These are phyloP conservation scores for Chouioia cunea DNA, from an alignment of 2,888 invertebrate genomes.

Conservation along the genomic window DNA sequence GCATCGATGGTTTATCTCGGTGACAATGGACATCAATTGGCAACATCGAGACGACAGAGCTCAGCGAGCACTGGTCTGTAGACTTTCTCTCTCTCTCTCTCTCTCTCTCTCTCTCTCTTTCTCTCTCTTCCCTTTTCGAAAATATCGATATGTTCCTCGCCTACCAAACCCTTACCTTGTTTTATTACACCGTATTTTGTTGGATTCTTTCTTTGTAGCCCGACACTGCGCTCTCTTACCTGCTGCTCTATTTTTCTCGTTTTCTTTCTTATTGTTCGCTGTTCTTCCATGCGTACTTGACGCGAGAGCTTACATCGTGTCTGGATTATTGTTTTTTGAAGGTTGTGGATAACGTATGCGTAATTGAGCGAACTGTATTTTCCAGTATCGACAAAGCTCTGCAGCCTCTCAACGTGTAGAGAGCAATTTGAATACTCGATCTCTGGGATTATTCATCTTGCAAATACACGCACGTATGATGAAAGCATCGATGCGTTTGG, in stretches of 20 bases:
- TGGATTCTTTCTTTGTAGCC: no score
- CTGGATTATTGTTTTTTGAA: no score
- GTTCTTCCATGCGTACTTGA: no score
- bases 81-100: slow-evolving; percentile 46
- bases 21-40: slow-evolving; percentile 51
- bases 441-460: slow-evolving; percentile 7
- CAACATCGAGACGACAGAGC: slow-evolving; percentile 56
- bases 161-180: neutral
- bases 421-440: no score
- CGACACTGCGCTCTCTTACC: slow-evolving; percentile 27
- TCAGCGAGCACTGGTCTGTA: slow-evolving; percentile 66
- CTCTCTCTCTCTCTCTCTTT: slow-evolving; percentile 12
- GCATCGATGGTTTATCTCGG: slow-evolving; percentile 55
- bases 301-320: no score
- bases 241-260: neutral
- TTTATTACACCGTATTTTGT: neutral
- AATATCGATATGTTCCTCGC: neutral
- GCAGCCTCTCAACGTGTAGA: no score
- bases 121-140: neutral
- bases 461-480: no score
- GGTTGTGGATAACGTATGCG: no score
- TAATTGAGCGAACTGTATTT: no score
- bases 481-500: no score
- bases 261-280: no score
- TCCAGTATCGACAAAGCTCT: no score